These are phyloP conservation scores for Aphrophora alni DNA, from an alignment of 2,888 invertebrate genomes.

Conservation along the genomic window DNA sequence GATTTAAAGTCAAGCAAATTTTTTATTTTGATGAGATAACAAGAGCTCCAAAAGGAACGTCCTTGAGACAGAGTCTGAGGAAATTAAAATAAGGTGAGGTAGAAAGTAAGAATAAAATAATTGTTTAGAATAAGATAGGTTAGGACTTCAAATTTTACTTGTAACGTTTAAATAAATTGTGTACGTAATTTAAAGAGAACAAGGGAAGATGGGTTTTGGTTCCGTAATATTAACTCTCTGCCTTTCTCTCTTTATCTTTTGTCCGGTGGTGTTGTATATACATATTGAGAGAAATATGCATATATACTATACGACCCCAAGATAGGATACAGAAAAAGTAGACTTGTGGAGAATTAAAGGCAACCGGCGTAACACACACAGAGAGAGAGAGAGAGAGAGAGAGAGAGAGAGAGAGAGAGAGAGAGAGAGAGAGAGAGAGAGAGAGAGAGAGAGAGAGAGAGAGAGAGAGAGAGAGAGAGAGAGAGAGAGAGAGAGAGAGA, in stretches of 20 bases:
- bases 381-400: constrained; percentile 14
- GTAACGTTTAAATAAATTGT: no score
- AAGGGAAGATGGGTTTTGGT: neutral
- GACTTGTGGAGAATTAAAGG: neutral
- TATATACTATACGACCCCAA: no score
- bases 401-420: neutral
- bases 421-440: neutral
- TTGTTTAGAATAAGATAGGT: neutral
- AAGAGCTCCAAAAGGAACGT: no score
- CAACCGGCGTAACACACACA: neutral
- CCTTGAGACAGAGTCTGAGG: no score
- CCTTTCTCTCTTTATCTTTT: no score
- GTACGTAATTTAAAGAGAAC: neutral
- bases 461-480: no score
- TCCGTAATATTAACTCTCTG: no score
- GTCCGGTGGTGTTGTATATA: neutral
- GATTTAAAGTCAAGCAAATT: no score
- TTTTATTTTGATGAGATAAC: no score
- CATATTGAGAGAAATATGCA: neutral
- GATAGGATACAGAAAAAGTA: neutral
- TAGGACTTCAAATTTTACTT: no score
- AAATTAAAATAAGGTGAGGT: no score
- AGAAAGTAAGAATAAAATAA: no score
- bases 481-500: neutral
- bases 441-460: neutral